Base-by-base conservation (phyloP, 2,888 invertebrate genomes). In the Perizoma affinitatum region DNA sequence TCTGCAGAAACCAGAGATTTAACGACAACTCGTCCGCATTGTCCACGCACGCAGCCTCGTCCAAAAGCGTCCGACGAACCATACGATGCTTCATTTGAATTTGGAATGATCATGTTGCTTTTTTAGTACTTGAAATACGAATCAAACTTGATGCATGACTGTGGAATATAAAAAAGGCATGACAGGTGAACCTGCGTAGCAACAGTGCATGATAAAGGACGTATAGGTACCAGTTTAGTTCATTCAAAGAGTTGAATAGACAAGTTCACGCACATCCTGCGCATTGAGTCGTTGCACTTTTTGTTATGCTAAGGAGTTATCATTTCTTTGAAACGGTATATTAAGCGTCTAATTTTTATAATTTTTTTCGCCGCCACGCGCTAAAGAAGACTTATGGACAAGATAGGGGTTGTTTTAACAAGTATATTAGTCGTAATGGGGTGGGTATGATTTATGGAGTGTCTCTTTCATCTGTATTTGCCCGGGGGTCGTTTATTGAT, bases 351-450 rank as follows among this genome's bases (percentile, higher is more conserved):
- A 88, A 87, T 86, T 86, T 83, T 80, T 79, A 84, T 75, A 69
- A 66, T 62, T 88, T 88, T 88, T 88, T 89, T 66, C 63, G 58
- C 49, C 46, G 80, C 71, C 80, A 80, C 80, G 80, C 76, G 80
- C 76, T 75, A 51, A 74, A 71, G 75, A 84, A 80, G 86, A 82
- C 76, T 73, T 71, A 77, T 75, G 71, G 88, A 89, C 87, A 84
- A 91, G 92, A 90, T 86, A 91, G 84, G 65, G 91, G 91, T 88
- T 90, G 90, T 90, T 90, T 87, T 88, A 90, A 92, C 91, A 90
- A 88, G 83, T 89, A 86, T 90, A 91, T 91, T 91, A 91, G 85
- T 77, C 75, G 83, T 86, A 83, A 88, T 88, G 75, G 91, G 90
- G 91, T 83, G 81, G 69, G 70, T 78, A 88, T 92, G 92, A 92